Base-by-base conservation (phyloP, 2,113 vertebrate genomes). In the Mesoclemmys tuberculata region DNA sequence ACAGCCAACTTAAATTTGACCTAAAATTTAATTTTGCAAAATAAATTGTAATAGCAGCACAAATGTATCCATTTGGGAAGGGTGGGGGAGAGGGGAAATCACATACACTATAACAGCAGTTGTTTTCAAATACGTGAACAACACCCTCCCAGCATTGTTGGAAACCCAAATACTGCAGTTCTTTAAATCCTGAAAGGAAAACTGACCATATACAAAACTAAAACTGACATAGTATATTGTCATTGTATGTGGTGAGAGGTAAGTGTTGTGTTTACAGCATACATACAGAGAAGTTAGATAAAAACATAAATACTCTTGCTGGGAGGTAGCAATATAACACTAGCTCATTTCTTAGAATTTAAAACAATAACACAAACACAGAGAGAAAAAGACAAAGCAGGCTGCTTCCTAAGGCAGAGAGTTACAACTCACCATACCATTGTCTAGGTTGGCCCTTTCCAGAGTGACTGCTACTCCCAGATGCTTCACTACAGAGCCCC, bases 141-240 rank as follows among this genome's bases (percentile, higher is more conserved):
- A 95, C 24, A 46, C 44, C 26, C 71, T n/a, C 44, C 89, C 82
- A 97, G 3, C 16, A 41, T 19, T 29, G 8, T 77, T 8, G 85
- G 46, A 90, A 94, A 93, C 93, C 89, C 71, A 84, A 90, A 83
- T 82, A 68, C 49, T 88, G 71, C 82, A 74, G 16, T n/a, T 92
- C 85, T 84, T 1, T 84, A n/a, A 74, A 92, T 88, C 74, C 64
- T 80, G 82, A 88, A 84, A 93, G 56, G 84, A 92, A 77, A 94
- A 82, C 71, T 84, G 52, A 41, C 80, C 86, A 27, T 64, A 77
- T 84, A 95, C 78, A 93, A 68, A 83, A 80, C 10, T 56, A 80
- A 86, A 96, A 92, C 80, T 84, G 41, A 21, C 49, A 89, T 87
- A 95, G 38, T 55, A 92, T 71, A 49, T 91, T 27, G 95, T 91